Percentiles rank a stretch among this genome's conserved stretches.
These are phyloP conservation scores for Microcebus jonahi DNA, from an alignment of 2,113 vertebrate genomes.

Conservation along the genomic window DNA sequence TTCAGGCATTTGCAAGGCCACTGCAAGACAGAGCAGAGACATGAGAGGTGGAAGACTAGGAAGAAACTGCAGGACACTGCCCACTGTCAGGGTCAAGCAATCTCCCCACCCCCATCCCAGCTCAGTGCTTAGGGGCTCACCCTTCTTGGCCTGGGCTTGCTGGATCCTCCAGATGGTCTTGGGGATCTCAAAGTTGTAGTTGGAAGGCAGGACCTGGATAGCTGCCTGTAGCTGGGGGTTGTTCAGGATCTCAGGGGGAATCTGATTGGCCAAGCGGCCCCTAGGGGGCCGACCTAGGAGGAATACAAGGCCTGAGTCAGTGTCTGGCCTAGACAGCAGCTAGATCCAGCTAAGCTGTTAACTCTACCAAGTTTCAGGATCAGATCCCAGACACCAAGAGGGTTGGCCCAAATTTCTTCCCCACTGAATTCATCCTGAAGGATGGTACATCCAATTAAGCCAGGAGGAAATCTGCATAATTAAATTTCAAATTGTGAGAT, in stretches of 20 bases:
- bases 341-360: neutral
- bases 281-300: slow-evolving; percentile 80
- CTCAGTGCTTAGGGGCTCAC: slow-evolving; percentile 78
- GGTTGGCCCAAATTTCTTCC: neutral
- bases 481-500: slow-evolving; percentile 47
- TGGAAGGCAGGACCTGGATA: slow-evolving; percentile 87
- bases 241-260: slow-evolving; percentile 93
- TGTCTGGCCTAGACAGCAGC: neutral
- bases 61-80: neutral
- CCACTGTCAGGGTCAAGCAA: neutral
- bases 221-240: slow-evolving; percentile 90
- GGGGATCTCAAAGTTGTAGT: slow-evolving; percentile 99
- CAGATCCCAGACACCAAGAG: neutral
- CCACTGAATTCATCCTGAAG: slow-evolving; percentile 57
- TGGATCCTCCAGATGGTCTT: slow-evolving; percentile 97
- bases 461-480: slow-evolving; percentile 50
- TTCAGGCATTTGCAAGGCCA: slow-evolving; percentile 98
- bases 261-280: slow-evolving; percentile 90
- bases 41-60: neutral
- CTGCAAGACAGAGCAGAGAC: slow-evolving; percentile 81
- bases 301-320: neutral
- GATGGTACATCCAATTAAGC: slow-evolving; percentile 41
- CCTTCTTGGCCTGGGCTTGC: slow-evolving; percentile 92
- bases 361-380: neutral
- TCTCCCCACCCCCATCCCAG: neutral